A percentile compares a stretch with the other conserved stretches of the same genome.
Evolutionary conservation across 2,113 vertebrate species (phyloP).

Genomic region (Scomber japonicus): DNA sequence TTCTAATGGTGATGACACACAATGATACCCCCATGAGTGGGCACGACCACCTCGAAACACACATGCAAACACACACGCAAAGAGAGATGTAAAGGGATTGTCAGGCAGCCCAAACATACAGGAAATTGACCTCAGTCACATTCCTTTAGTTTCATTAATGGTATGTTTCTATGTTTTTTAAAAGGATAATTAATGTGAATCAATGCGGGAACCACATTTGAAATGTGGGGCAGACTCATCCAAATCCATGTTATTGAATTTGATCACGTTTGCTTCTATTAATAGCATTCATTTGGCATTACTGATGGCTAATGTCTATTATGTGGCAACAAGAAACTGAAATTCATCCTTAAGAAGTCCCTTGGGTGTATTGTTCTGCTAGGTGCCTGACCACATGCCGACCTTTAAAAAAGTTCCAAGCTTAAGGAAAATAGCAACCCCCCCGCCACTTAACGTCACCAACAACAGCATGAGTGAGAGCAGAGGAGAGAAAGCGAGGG

Average conservation of each 20-base stretch:
- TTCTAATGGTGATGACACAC: conserved; percentile 25
- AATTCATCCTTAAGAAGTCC: conserved; percentile 55
- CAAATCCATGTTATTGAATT: conserved; percentile 27
- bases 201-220: conserved; percentile 39
- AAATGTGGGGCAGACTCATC: conserved; percentile 41
- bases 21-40: conserved; percentile 36
- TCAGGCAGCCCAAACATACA: conserved; percentile 69
- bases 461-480: conserved; percentile 52
- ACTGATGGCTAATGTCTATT: conserved; percentile 57
- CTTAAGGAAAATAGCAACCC: conserved; percentile 56
- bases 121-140: conserved; percentile 64
- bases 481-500: conserved; percentile 35
- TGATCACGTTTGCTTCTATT: conserved; percentile 45
- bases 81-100: conserved; percentile 66
- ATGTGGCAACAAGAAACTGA: conserved; percentile 60
- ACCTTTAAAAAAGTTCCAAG: conserved; percentile 52
- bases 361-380: conserved; percentile 59
- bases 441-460: conserved; percentile 47
- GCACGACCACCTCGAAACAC: conserved; percentile 18
- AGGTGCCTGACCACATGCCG: conserved; percentile 57
- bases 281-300: conserved; percentile 67
- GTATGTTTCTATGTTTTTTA: conserved; percentile 36
- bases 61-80: not conserved
- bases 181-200: conserved; percentile 44
- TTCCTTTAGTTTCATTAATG: conserved; percentile 46